These are phyloP conservation scores for Perccottus glenii DNA, from an alignment of 2,113 vertebrate species.

Conservation along the genomic window DNA sequence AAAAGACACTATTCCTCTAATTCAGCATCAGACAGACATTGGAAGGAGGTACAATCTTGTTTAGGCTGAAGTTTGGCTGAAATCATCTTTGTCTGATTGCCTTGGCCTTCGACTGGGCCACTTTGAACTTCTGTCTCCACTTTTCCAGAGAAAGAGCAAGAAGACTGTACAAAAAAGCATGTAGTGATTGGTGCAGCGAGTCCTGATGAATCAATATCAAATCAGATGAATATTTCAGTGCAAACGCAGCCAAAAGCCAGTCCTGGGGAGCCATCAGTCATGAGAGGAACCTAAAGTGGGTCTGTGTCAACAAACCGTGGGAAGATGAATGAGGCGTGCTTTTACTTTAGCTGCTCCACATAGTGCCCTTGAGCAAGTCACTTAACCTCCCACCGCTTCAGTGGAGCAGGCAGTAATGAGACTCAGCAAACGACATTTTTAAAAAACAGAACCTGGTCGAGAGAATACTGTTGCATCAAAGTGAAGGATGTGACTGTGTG, in stretches of 20 bases:
- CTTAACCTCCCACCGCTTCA: conserved; percentile 61
- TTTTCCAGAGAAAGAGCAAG: too few relatives aligned
- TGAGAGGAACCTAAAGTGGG: conserved; percentile 51
- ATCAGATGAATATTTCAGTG: conserved; percentile 57
- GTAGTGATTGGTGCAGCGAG: conserved; percentile 52
- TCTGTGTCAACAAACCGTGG: conserved; percentile 56
- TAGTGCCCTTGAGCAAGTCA: conserved; percentile 71
- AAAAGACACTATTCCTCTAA: too few relatives aligned
- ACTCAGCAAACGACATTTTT: neutral
- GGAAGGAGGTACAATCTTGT: too few relatives aligned
- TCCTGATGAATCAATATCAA: conserved; percentile 58
- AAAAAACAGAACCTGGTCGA: too few relatives aligned
- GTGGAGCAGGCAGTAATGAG: conserved; percentile 43
- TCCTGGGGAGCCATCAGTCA: conserved; percentile 59
- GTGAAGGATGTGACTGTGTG: too few relatives aligned
- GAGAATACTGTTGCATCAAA: too few relatives aligned
- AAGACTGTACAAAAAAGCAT: neutral
- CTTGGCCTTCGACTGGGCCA: too few relatives aligned
- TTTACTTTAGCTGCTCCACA: conserved; percentile 42
- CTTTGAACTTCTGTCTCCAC: too few relatives aligned
- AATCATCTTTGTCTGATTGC: too few relatives aligned
- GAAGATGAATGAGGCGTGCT: conserved; percentile 60
- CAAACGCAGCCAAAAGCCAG: conserved; percentile 13
- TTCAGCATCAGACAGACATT: too few relatives aligned
- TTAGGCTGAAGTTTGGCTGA: too few relatives aligned